Evolutionary conservation across 2,113 vertebrate species (phyloP), one percentile per base, ranked within the genome.

Genomic region (Melanerpes aurifrons): DNA sequence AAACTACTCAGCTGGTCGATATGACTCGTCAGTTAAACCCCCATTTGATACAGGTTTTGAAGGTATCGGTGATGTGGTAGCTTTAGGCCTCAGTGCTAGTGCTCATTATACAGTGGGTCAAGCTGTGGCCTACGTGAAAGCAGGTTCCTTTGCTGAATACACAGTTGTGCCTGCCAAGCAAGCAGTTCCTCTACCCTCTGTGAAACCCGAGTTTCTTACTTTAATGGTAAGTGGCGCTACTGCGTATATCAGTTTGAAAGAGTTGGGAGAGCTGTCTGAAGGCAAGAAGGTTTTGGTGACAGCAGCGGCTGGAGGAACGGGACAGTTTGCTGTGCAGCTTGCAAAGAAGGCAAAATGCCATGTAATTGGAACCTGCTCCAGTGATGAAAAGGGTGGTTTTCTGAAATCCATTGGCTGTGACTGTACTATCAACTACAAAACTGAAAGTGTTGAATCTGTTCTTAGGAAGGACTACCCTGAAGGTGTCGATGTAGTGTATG

Each of bases 251-350:
- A 98, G 99, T 96, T 91, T 99, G 96, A 97, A 98, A 40, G 97
- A 98, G 62, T 98, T 99, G 28, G 99, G 98, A 35, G 97, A 97
- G 40, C 96, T 99, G 72, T 96, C 97, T 25, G 94, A 98, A 96
- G 98, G 98, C 56, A 96, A 98, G 95, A 98, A 97, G 3, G 98
- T 99, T 68, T 92, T 99, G 96, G 98, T 99, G 94, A 99, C 99
- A 0, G 98, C 98, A 1, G 98, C 99, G 0, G 98, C 99, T 2
- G 99, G 99, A 79, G 99, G 99, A 56, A 99, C 98, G 0, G 98
- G 99, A 28, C 99, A 99, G 97, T 99, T 99, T 1, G 99, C 99
- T 1, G 98, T 99, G 92, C 99, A 99, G 96, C 98, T 99, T 47
- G 97, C 98, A 61, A 99, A 99, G 91, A 97, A 91, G 80, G 99